These are phyloP conservation scores for Leucoma salicis DNA, from an alignment of 2,888 invertebrate species.

Conservation along the genomic window DNA sequence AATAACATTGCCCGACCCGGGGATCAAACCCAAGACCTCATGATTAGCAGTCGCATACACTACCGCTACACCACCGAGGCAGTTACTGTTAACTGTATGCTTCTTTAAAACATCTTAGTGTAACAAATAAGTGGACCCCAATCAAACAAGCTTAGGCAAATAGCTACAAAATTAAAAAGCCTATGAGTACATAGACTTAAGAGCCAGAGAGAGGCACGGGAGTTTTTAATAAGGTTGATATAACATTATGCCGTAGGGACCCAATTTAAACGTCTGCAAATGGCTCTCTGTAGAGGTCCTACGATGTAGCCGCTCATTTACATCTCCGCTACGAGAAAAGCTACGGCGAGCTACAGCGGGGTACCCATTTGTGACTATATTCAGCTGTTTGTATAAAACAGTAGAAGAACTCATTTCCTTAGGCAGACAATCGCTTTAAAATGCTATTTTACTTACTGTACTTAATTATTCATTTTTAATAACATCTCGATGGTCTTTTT, in stretches of 20 bases:
- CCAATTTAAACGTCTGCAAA: background rate
- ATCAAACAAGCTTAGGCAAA: background rate
- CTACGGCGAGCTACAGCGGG: background rate
- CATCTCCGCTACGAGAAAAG: background rate
- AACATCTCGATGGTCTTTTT: too few species aligned
- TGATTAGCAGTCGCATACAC: too few species aligned
- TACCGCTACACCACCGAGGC: too few species aligned
- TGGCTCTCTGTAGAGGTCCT: background rate
- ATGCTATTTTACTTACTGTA: too few species aligned
- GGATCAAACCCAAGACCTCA: too few species aligned
- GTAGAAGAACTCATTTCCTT: background rate
- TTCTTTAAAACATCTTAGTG: too few species aligned
- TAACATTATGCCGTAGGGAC: background rate
- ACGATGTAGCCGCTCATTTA: background rate
- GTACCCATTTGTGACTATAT: background rate
- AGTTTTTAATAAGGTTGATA: background rate
- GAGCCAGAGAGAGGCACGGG: background rate
- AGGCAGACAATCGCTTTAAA: too few species aligned
- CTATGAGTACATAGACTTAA: background rate
- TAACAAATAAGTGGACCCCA: too few species aligned
- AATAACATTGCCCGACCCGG: too few species aligned
- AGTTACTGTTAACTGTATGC: too few species aligned
- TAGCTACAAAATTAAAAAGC: background rate
- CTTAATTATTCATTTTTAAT: too few species aligned
- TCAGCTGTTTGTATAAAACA: background rate